phyloP scores from a whole-genome alignment of 2,797 vertebrate genomes.

The Pogonophryne albipinna region DNA sequence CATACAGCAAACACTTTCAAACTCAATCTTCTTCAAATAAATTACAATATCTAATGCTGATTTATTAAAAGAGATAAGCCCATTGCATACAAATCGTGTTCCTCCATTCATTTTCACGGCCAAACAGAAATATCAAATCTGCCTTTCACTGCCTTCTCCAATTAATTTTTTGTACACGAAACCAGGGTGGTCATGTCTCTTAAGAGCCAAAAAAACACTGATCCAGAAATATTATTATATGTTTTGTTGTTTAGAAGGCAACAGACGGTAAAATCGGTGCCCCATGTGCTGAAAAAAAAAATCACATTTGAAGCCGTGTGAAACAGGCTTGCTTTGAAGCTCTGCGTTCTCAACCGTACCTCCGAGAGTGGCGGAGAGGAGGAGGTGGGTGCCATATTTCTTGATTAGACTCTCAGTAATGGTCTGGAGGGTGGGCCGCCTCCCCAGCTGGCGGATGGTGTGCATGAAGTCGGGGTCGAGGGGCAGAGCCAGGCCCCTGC shows the following conservation, averaged over 20 bases:
- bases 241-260: conserved; percentile 67
- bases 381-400: conserved; percentile 98
- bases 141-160: conserved; percentile 31
- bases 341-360: conserved; percentile 81
- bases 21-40: not conserved
- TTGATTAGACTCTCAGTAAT: conserved; percentile 97
- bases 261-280: conserved; percentile 56
- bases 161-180: conserved; percentile 42
- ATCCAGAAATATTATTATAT: conserved; percentile 57
- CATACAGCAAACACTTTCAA: not conserved
- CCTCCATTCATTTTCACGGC: conserved; percentile 24
- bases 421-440: conserved; percentile 92
- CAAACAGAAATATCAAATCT: conserved; percentile 42
- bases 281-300: conserved; percentile 44
- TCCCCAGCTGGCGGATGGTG: conserved; percentile 92
- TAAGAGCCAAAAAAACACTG: conserved; percentile 45
- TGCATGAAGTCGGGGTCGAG: conserved; percentile 97
- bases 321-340: conserved; percentile 59
- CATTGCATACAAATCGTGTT: conserved; percentile 17
- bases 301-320: conserved; percentile 47
- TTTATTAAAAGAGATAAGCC: conserved; percentile 29
- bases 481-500: conserved; percentile 87
- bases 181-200: conserved; percentile 30
- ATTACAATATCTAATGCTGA: conserved; percentile 1
- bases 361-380: conserved; percentile 96